phyloP scores from a whole-genome alignment of 2,113 vertebrate genomes.

The Rhizomys pruinosus region DNA sequence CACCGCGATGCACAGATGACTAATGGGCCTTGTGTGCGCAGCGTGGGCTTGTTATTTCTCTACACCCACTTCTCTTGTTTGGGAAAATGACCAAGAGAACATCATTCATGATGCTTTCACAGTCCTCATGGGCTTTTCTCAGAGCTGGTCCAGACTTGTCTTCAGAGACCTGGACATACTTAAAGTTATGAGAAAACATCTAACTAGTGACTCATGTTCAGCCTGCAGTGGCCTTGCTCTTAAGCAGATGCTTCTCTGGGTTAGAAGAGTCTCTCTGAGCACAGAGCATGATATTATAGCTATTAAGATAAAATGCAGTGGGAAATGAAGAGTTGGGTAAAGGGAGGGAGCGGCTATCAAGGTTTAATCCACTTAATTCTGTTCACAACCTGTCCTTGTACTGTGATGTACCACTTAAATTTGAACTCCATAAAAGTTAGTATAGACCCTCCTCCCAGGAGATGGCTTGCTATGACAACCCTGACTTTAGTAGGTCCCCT shows the following conservation, averaged over 20 bases:
- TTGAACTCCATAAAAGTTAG: background rate
- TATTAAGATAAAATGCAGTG: background rate
- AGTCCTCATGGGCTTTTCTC: background rate
- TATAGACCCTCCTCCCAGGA: too few species aligned
- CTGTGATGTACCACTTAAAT: background rate
- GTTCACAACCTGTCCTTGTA: background rate
- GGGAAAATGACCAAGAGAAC: background rate
- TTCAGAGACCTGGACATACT: background rate
- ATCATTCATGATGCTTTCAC: background rate
- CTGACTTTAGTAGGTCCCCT: background rate
- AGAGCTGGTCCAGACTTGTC: background rate
- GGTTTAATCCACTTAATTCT: background rate
- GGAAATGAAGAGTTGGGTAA: background rate
- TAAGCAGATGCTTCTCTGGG: background rate
- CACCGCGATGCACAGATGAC: background rate
- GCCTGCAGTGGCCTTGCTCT: background rate
- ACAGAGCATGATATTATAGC: background rate
- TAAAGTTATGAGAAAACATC: background rate
- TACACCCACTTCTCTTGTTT: background rate
- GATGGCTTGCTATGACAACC: background rate
- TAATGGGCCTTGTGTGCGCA: background rate
- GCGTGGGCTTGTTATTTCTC: background rate
- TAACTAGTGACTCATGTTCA: background rate
- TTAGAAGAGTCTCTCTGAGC: background rate
- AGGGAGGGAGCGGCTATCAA: background rate